Evolutionary conservation across 2,113 vertebrate genomes (phyloP).

Genomic region (Cromileptes altivelis): DNA sequence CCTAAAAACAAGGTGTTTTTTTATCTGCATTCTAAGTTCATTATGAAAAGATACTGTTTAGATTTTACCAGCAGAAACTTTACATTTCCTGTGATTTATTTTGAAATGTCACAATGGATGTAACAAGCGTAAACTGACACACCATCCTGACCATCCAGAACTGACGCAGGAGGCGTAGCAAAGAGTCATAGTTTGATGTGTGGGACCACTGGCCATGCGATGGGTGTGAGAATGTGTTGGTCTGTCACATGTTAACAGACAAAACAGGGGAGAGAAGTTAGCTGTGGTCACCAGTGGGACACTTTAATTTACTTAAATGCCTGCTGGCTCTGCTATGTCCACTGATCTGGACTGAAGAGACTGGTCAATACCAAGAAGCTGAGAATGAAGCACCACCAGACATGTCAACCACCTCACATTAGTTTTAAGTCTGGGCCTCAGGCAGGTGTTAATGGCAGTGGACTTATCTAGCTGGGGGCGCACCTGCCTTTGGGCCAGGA

Average conservation of each 20-base stretch:
- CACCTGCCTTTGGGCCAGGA: constrained; percentile 68
- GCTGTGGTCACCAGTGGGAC: constrained; percentile 7
- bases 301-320: constrained; percentile 11
- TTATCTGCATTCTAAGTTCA: too few relatives aligned
- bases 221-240: too few relatives aligned
- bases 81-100: too few relatives aligned
- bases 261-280: not conserved
- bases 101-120: too few relatives aligned
- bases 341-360: not conserved
- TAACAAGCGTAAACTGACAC: too few relatives aligned
- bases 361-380: constrained; percentile 24
- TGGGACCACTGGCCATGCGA: too few relatives aligned
- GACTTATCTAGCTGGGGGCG: constrained; percentile 50
- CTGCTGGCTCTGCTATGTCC: not conserved
- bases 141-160: too few relatives aligned
- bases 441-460: constrained; percentile 54
- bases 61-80: too few relatives aligned
- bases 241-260: constrained; percentile 10
- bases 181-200: too few relatives aligned
- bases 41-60: too few relatives aligned
- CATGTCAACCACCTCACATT: constrained; percentile 40
- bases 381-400: constrained; percentile 24
- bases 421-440: constrained; percentile 50
- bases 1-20: too few relatives aligned
- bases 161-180: too few relatives aligned